Evolutionary conservation across 1,140 invertebrate genomes (phyloP).

Genomic region (Caerostris extrusa): DNA sequence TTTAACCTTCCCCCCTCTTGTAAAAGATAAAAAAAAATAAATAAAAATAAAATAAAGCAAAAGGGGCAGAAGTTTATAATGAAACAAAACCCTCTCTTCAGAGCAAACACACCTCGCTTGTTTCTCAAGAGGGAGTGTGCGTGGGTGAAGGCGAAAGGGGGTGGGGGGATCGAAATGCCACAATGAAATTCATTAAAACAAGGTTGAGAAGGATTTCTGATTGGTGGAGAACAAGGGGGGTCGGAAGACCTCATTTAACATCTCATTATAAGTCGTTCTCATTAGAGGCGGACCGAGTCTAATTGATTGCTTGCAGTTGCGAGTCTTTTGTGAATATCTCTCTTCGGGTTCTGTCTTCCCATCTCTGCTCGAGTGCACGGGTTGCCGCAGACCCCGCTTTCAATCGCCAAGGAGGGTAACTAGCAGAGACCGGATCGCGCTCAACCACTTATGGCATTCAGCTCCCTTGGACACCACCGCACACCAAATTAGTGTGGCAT

Average conservation of each 20-base stretch:
- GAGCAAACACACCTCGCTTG: slow-evolving; percentile 74
- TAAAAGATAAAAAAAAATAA: not conserved
- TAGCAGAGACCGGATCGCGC: not conserved
- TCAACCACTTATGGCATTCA: not conserved
- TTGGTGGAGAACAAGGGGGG: slow-evolving; percentile 72
- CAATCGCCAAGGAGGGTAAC: slow-evolving; percentile 56
- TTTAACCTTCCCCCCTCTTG: not conserved
- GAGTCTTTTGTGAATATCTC: slow-evolving; percentile 70
- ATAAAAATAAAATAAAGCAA: not conserved
- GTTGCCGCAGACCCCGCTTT: slow-evolving; percentile 33
- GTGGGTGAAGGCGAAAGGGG: not conserved
- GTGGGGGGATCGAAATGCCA: slow-evolving; percentile 45
- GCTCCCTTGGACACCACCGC: too few species aligned
- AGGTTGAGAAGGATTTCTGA: slow-evolving; percentile 50
- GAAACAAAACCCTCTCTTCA: slow-evolving; percentile 75
- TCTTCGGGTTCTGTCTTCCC: slow-evolving; percentile 22
- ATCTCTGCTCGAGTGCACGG: slow-evolving; percentile 34
- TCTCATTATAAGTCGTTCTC: slow-evolving; percentile 76
- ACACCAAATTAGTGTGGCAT: too few species aligned
- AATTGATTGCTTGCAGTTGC: slow-evolving; percentile 74
- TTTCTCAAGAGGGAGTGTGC: slow-evolving; percentile 58
- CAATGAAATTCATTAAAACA: slow-evolving; percentile 77
- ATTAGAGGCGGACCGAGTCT: slow-evolving; percentile 73
- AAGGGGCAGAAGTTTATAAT: slow-evolving; percentile 65
- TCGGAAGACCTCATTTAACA: slow-evolving; percentile 77